Evolutionary conservation across 64 coral and sea anemone species (phyloP).

Genomic region (Orbicella faveolata): DNA sequence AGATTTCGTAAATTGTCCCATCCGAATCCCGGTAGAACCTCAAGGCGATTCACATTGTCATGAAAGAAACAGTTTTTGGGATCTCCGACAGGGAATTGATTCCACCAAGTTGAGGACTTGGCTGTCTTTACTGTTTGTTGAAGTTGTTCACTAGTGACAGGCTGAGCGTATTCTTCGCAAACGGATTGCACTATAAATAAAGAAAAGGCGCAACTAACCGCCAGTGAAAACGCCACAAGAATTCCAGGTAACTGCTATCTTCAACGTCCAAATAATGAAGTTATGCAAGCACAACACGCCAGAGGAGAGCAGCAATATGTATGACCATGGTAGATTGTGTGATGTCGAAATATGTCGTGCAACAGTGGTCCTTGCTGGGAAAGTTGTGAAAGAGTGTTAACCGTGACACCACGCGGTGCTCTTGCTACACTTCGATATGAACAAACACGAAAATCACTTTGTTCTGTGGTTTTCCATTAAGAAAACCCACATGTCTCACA

Average conservation of each 20-base stretch:
- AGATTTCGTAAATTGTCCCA: conserved; percentile 83
- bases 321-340: background rate
- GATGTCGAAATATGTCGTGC: background rate
- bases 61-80: conserved; percentile 30
- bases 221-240: background rate
- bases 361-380: background rate
- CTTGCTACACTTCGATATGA: no score
- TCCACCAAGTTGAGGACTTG: background rate
- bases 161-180: background rate
- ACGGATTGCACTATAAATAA: background rate
- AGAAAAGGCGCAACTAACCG: background rate
- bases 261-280: background rate
- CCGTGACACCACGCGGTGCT: background rate
- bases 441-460: no score
- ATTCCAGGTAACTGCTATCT: background rate
- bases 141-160: no score
- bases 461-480: no score
- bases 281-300: background rate
- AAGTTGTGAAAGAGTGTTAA: background rate
- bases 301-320: background rate
- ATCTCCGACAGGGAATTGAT: conserved; percentile 16
- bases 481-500: no score
- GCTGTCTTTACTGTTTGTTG: background rate
- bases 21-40: conserved; percentile 67
- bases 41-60: background rate